phyloP scores from a whole-genome alignment of 2,113 vertebrate species.

The Craseonycteris thonglongyai region DNA sequence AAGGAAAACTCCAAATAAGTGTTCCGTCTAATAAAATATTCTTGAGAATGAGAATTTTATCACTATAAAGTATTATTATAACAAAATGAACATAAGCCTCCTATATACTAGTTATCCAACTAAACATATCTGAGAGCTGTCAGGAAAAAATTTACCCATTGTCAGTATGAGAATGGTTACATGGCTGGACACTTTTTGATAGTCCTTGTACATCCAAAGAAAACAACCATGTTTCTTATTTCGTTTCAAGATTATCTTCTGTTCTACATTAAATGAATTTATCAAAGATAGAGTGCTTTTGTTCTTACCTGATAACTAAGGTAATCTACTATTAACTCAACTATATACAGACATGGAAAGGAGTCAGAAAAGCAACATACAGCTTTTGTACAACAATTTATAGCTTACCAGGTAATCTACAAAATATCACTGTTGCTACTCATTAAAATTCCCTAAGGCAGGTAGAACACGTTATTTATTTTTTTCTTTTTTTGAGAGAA shows the following conservation, averaged over 20 bases:
- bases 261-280: not conserved
- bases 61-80: not conserved
- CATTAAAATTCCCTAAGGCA: not conserved
- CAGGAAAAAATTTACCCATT: too few relatives aligned
- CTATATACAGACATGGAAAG: not conserved
- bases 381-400: not conserved
- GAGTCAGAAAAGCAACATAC: not conserved
- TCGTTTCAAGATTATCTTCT: not conserved
- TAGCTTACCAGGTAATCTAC: not conserved
- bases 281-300: not conserved
- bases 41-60: not conserved
- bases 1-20: conserved; percentile 38
- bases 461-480: not conserved
- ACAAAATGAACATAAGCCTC: not conserved
- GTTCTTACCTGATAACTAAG: not conserved
- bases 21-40: not conserved
- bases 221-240: not conserved
- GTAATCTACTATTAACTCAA: not conserved
- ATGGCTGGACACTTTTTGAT: too few relatives aligned
- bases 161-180: too few relatives aligned
- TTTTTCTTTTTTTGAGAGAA: too few relatives aligned
- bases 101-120: not conserved
- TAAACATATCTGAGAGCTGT: too few relatives aligned
- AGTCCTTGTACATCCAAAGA: not conserved
- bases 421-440: not conserved